phyloP scores from a whole-genome alignment of 1,140 invertebrate genomes.

The Caerostris darwini region DNA sequence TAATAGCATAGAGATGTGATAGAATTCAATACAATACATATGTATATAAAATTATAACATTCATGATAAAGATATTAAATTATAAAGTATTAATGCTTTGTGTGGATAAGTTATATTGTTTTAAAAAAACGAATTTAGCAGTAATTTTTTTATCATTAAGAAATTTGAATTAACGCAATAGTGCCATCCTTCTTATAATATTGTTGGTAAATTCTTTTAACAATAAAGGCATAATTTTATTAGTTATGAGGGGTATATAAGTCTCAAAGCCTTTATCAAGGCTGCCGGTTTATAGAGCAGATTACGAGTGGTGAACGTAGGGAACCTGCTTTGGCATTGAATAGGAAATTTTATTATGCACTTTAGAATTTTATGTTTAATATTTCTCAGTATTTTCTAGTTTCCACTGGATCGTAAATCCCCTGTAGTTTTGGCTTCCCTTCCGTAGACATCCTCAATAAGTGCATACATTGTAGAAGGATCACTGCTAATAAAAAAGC shows the following conservation, averaged over 20 bases:
- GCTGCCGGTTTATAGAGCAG: neutral
- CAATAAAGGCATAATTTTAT: neutral
- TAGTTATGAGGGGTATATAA: neutral
- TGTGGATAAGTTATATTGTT: no score
- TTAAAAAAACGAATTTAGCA: no score
- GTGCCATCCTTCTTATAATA: no score
- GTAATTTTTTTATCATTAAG: no score
- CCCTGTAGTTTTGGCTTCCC: neutral
- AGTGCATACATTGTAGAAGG: neutral
- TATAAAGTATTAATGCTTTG: no score
- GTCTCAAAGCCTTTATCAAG: neutral
- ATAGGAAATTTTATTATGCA: slow-evolving; percentile 27
- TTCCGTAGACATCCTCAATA: neutral
- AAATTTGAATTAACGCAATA: no score
- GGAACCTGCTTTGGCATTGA: neutral
- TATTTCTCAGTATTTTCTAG: slow-evolving; percentile 24
- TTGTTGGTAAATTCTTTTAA: neutral
- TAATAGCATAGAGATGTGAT: no score
- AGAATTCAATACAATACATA: no score
- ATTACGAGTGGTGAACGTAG: neutral
- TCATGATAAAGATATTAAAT: no score
- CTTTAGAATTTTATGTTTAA: slow-evolving; percentile 26
- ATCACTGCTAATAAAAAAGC: slow-evolving; percentile 16
- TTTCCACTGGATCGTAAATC: slow-evolving; percentile 21
- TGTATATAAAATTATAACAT: no score